Conservation (phyloP, 2,888 invertebrate genomes). For the Lasioglossum oenotherae region DNA sequence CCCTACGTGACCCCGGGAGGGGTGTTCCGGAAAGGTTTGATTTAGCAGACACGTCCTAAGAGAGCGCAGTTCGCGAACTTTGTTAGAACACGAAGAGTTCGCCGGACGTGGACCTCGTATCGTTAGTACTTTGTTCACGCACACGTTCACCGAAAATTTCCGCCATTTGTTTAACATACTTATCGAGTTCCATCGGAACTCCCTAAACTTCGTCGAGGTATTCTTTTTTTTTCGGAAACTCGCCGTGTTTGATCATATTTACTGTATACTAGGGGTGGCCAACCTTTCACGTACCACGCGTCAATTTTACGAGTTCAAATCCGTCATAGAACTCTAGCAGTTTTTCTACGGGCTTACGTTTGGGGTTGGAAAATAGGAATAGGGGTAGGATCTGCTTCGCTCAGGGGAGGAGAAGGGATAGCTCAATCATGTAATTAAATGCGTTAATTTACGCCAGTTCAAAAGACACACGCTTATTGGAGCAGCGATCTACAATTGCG, state of each 20-base stretch:
- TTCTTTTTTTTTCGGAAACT: background rate
- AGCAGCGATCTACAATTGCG: too few species aligned
- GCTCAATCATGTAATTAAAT: too few species aligned
- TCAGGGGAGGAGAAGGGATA: too few species aligned
- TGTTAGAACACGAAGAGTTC: background rate
- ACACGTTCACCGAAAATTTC: background rate
- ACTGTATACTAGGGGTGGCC: too few species aligned
- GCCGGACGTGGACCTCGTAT: background rate
- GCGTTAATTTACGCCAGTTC: too few species aligned
- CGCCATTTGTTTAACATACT: constrained; percentile 2
- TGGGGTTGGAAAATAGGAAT: too few species aligned
- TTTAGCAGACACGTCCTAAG: constrained; percentile 6
- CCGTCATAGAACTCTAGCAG: too few species aligned
- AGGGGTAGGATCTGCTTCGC: too few species aligned
- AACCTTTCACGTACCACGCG: too few species aligned
- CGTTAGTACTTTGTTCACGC: background rate
- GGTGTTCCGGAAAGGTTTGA: constrained; percentile 7
- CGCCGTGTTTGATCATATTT: background rate
- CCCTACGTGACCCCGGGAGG: constrained; percentile 6
- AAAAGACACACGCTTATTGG: too few species aligned
- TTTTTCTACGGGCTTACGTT: too few species aligned
- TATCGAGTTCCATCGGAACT: background rate
- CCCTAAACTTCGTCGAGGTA: background rate
- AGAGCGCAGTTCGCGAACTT: background rate
- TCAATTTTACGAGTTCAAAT: too few species aligned